phyloP scores from a whole-genome alignment of 2,888 invertebrate species.

The Chaetogeoica ovagalla region DNA sequence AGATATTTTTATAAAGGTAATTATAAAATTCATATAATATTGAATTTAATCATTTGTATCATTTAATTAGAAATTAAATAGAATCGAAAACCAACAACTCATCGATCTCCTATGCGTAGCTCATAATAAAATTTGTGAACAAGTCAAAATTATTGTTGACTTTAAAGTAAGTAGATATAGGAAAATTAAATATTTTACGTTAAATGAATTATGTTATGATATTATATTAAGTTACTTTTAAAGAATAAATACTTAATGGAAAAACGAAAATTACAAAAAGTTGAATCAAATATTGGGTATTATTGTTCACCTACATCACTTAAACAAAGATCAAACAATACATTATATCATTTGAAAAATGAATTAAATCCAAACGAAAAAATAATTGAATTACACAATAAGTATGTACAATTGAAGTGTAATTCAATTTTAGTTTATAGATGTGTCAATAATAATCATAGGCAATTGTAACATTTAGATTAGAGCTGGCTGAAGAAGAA shows the following conservation, averaged over 20 bases:
- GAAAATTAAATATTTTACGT: background rate
- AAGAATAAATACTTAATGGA: slow-evolving; percentile 17
- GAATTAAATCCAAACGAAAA: slow-evolving; percentile 30
- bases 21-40: background rate
- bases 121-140: slow-evolving; percentile 22
- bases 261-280: slow-evolving; percentile 18
- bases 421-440: background rate
- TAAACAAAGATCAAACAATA: background rate
- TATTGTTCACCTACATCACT: background rate
- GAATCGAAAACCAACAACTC: slow-evolving; percentile 28
- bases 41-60: background rate
- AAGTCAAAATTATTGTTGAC: background rate
- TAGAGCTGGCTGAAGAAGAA: slow-evolving; percentile 27
- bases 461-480: background rate
- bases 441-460: background rate
- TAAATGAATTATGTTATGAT: background rate
- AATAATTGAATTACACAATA: slow-evolving; percentile 26
- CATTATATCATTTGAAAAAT: background rate
- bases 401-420: background rate
- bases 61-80: slow-evolving; percentile 27
- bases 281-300: background rate
- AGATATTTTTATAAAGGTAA: slow-evolving; percentile 22
- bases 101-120: slow-evolving; percentile 8
- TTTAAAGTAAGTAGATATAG: slow-evolving; percentile 34
- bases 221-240: background rate